Evolutionary conservation across 2,113 vertebrate genomes (phyloP), one percentile per base, ranked within the genome.

Genomic region (Spermophilus dauricus): DNA sequence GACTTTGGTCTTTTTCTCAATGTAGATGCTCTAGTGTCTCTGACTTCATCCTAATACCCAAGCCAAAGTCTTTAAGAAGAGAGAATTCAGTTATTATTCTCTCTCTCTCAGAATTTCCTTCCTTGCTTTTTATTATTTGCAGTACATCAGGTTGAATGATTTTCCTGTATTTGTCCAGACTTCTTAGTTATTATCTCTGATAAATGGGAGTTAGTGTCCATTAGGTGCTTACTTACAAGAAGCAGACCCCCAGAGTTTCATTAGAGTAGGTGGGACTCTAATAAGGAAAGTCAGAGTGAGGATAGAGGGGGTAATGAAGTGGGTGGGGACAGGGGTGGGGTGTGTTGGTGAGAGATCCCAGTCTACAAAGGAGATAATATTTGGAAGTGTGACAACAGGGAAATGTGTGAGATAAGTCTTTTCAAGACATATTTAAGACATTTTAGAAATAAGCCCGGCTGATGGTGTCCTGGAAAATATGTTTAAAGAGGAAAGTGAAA

Each of bases 201-300:
- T 32, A 58, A 70, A 30, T 0, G 13, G 45, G 0, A 16, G 4
- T 72, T 73, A 53, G 2, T 1, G 4, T 42, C 16, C 2, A 73
- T 12, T 22, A 42, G 10, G 26, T 51, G 11, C 8, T 78, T 42
- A 45, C 13, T 18, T 61, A 37, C 48, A 51, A 51, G 48, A 67
- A 75, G 12, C 4, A 37, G 4, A 90, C 0, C 34, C 34, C 70
- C 2, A n/a, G 13, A 1, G 53, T 56, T 91, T 37, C 12, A 4
- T 20, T 56, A 58, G 51, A 58, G 26, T 0, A 58, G 30, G 48
- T 32, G 16, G 84, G 3, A n/a, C 24, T n/a, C 0, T 51, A 37
- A 51, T 28, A 28, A 5, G 16, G 28, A 61, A 69, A 42, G 5
- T 16, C n/a, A 77, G 67, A 65, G 11, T 32, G 5, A 75, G 8